Percentiles rank a stretch among this genome's conserved stretches.
Evolutionary conservation across 1,140 invertebrate species (phyloP).

Genomic region (Heliconius congener): DNA sequence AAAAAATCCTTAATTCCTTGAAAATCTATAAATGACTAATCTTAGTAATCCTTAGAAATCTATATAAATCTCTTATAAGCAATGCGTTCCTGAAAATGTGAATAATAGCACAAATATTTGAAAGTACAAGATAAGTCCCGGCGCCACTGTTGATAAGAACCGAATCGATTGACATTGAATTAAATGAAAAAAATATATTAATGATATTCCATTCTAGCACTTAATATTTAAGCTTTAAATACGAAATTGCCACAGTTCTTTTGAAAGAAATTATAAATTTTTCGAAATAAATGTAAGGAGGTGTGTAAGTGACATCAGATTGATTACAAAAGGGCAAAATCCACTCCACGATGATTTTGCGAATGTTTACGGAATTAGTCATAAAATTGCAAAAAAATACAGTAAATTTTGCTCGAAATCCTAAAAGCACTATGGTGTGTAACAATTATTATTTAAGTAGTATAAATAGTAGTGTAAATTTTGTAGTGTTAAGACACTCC

Average conservation of each 20-base stretch:
- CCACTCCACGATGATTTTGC: not conserved
- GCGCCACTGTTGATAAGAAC: slow-evolving; percentile 24
- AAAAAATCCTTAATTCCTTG: not conserved
- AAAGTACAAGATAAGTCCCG: slow-evolving; percentile 27
- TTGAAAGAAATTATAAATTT: not conserved
- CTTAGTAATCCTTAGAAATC: not conserved
- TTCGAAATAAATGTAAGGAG: not conserved
- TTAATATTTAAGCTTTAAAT: not conserved
- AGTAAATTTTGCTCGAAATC: not conserved
- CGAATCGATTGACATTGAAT: not conserved
- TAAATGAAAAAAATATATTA: not conserved
- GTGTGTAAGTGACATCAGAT: slow-evolving; percentile 1
- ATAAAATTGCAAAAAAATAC: not conserved
- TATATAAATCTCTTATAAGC: not conserved
- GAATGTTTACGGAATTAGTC: not conserved
- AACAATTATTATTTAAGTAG: no score
- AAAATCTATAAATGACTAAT: not conserved
- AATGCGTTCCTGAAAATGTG: slow-evolving; percentile 35
- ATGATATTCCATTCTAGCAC: not conserved
- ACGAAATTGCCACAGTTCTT: not conserved
- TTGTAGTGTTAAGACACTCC: no score
- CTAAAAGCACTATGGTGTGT: not conserved
- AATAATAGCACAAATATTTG: slow-evolving; percentile 45
- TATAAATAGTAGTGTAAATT: no score
- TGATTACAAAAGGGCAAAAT: not conserved